Conservation (phyloP, 2,797 vertebrate species). For the Phrynocephalus guinanensis region DNA sequence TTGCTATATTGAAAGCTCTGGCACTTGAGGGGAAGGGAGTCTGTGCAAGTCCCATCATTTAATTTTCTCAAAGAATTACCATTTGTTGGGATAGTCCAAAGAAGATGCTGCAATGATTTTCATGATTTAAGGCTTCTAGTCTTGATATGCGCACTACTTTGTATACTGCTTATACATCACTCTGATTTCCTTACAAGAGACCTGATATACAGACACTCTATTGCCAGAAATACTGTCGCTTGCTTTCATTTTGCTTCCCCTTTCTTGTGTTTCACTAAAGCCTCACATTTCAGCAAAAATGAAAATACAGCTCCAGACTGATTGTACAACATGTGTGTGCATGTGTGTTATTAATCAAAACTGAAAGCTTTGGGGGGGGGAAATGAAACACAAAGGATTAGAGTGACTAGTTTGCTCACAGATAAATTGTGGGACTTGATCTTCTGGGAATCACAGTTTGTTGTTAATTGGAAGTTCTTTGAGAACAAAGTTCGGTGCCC, state of each 20-base stretch:
- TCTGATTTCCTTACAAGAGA: constrained; percentile 65
- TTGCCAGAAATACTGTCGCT: constrained; percentile 33
- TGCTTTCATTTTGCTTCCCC: constrained; percentile 50
- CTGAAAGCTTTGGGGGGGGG: constrained; percentile 72
- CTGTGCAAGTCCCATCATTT: constrained; percentile 38
- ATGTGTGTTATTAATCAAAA: constrained; percentile 68
- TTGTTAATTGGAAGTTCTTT: constrained; percentile 59
- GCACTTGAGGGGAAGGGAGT: constrained; percentile 51
- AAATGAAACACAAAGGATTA: constrained; percentile 64
- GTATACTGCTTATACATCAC: constrained; percentile 65
- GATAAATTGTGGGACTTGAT: constrained; percentile 56
- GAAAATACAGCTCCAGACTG: constrained; percentile 57
- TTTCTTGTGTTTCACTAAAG: constrained; percentile 65
- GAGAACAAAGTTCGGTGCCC: constrained; percentile 55
- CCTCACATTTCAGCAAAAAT: constrained; percentile 54
- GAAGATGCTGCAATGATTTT: constrained; percentile 66
- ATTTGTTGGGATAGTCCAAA: constrained; percentile 47
- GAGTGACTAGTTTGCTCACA: constrained; percentile 61
- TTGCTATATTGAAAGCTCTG: constrained; percentile 59
- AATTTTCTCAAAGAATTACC: constrained; percentile 63
- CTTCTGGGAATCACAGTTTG: constrained; percentile 49
- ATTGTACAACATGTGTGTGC: constrained; percentile 49
- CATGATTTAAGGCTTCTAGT: constrained; percentile 38
- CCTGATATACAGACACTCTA: constrained; percentile 61
- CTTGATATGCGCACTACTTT: constrained; percentile 19